Evolutionary conservation across 2,797 vertebrate species (phyloP).

Genomic region (Squalus acanthias): DNA sequence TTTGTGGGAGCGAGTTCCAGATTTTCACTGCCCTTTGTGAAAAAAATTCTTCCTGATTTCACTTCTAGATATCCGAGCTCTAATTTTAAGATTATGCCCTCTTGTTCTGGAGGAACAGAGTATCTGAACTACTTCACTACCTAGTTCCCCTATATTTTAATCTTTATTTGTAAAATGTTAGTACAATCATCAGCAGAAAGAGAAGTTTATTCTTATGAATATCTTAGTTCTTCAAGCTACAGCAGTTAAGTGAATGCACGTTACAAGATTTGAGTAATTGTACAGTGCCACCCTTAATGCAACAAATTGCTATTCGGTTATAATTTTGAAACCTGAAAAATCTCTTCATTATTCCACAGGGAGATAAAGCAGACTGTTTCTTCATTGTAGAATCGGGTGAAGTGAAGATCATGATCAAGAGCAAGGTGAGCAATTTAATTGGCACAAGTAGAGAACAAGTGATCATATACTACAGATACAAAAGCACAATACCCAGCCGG

Average conservation of each 20-base stretch:
- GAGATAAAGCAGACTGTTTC: conserved; percentile 90
- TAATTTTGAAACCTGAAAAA: background rate
- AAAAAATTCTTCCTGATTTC: background rate
- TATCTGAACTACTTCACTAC: background rate
- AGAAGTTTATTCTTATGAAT: background rate
- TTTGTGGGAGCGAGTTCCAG: background rate
- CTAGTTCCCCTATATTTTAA: background rate
- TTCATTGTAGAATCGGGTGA: conserved; percentile 91
- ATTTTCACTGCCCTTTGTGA: background rate
- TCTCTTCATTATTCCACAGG: conserved; percentile 56
- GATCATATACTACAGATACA: background rate
- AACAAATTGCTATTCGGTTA: background rate
- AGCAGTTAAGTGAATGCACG: background rate
- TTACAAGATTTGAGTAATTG: background rate
- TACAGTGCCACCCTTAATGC: background rate
- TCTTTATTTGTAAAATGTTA: background rate
- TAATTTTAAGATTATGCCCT: background rate
- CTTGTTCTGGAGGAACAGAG: background rate
- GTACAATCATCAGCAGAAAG: background rate
- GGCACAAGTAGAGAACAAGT: background rate
- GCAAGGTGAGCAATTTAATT: conserved; percentile 72
- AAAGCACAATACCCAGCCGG: background rate
- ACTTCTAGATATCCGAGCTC: background rate
- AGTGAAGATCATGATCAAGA: conserved; percentile 96
- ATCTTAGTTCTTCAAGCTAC: background rate